Evolutionary conservation across 2,113 vertebrate species (phyloP), one percentile per base, ranked within the genome.

Genomic region (Pagrus major): DNA sequence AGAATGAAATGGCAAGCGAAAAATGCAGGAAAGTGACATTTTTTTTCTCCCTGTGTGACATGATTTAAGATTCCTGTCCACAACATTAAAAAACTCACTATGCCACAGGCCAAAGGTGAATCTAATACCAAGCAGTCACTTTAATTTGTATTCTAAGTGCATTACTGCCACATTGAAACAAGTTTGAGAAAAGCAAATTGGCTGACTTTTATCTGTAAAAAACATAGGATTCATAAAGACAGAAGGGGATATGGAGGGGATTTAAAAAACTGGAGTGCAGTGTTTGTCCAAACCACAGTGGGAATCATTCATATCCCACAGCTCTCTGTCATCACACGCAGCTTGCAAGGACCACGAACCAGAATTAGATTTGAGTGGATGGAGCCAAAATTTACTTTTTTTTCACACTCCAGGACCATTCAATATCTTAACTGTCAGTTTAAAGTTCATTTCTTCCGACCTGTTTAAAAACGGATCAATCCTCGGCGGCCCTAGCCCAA

Each of bases 391-490:
- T 72, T 20, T n/a, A 5, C 2, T 15, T 65, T 25, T 65, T 25
- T 66, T 46, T 12, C 65, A 59, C 18, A 79, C 42, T 64, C 75
- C 20, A 35, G 41, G 23, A 47, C 27, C 49, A 67, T 64, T 69
- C 60, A 47, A 86, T 41, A 74, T 76, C 70, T 73, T 51, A 61
- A 71, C 64, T 27, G 23, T 51, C 37, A n/a, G 51, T 78, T 81
- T 77, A 68, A 82, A 82, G 72, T 71, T 69, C 37, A 69, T 63
- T 83, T 64, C 55, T 67, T 35, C 64, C 81, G 64, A 64, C 52
- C 76, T 56, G 21, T 84, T 87, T 65, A 60, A 80, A 79, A 79
- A 76, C 41, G 55, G 65, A 83, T 88, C 61, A 78, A 76, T 79
- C 80, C 69, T 78, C 80, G 8, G 42, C 60, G 55, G 75, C 56